Conservation (phyloP, 2,113 vertebrate genomes). For the Toxotes jaculatrix region DNA sequence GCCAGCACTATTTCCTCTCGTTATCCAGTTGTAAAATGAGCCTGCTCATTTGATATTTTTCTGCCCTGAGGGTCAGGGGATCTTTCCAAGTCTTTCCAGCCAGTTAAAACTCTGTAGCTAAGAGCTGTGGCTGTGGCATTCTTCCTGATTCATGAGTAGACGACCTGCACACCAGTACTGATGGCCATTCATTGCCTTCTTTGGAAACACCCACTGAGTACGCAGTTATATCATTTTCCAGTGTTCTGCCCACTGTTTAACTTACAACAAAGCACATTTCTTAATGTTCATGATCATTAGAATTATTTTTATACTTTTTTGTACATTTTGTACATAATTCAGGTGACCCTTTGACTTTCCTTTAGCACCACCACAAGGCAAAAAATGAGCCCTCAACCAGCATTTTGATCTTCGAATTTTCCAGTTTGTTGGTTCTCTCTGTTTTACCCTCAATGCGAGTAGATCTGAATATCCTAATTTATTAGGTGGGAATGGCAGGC, state of each 20-base stretch:
- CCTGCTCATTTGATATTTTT: slow-evolving; percentile 43
- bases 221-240: slow-evolving; percentile 23
- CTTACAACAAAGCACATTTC: neutral
- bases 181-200: slow-evolving; percentile 33
- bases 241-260: neutral
- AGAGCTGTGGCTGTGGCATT: neutral
- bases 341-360: neutral
- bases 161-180: slow-evolving; percentile 30
- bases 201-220: slow-evolving; percentile 26
- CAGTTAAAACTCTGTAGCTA: slow-evolving; percentile 12
- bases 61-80: slow-evolving; percentile 26
- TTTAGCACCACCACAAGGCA: neutral
- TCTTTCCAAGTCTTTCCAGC: slow-evolving; percentile 42
- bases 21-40: slow-evolving; percentile 59
- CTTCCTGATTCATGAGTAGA: slow-evolving; percentile 25
- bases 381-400: neutral
- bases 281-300: neutral
- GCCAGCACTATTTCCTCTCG: slow-evolving; percentile 62
- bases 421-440: neutral
- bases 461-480: no score
- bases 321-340: neutral
- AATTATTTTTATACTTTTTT: neutral
- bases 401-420: neutral
- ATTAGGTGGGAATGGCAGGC: no score
- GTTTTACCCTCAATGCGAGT: no score